phyloP scores from a whole-genome alignment of 2,113 vertebrate genomes.

The Phodopus roborovskii region DNA sequence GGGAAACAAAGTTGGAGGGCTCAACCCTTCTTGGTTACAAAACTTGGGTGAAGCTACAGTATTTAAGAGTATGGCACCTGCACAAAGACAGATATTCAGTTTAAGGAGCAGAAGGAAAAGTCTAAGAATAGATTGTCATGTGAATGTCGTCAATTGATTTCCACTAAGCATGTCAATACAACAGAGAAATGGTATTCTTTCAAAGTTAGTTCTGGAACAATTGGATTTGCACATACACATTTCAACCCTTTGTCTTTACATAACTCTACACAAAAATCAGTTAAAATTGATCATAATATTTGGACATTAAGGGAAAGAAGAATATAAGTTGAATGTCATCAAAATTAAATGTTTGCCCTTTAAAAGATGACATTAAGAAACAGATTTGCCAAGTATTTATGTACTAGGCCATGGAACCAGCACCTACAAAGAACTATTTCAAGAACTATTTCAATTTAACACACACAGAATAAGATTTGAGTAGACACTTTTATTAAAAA shows the following conservation, averaged over 20 bases:
- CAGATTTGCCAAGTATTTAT: conserved; percentile 27
- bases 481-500: background rate
- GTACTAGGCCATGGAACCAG: conserved; percentile 13
- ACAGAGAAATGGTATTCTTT: background rate
- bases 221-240: background rate
- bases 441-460: conserved; percentile 20
- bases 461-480: conserved; percentile 12
- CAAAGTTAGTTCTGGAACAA: background rate
- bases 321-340: background rate
- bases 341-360: conserved; percentile 36
- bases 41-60: background rate
- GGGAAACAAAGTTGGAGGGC: conserved; percentile 10
- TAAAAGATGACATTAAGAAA: background rate
- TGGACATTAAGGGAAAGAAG: background rate
- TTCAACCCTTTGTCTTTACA: background rate
- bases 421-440: conserved; percentile 27
- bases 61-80: background rate
- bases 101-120: background rate
- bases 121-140: background rate
- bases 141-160: background rate
- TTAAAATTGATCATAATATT: background rate
- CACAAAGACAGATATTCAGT: background rate
- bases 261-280: background rate
- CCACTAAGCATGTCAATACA: background rate
- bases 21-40: background rate